These are phyloP conservation scores for Cinclus mexicanus DNA, from an alignment of 2,113 vertebrate genomes.

Conservation along the genomic window DNA sequence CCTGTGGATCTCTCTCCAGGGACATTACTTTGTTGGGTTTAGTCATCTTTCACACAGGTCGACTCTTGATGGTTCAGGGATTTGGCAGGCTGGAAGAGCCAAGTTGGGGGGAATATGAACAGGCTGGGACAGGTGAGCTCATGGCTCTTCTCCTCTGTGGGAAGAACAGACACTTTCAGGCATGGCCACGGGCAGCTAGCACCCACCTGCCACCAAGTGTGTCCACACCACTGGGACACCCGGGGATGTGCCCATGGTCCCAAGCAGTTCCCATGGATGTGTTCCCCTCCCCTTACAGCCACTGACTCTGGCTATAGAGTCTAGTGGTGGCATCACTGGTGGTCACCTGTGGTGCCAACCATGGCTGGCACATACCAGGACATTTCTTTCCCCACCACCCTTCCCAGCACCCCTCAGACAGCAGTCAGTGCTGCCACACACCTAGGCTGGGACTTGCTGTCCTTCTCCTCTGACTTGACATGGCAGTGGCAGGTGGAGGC, in stretches of 20 bases:
- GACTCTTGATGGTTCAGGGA: neutral
- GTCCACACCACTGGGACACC: neutral
- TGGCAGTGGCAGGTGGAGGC: slow-evolving; percentile 76
- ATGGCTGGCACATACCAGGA: neutral
- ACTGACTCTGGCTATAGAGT: neutral
- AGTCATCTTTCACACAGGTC: neutral
- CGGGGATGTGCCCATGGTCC: fast-evolving
- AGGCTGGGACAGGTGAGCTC: neutral
- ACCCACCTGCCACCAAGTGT: fast-evolving
- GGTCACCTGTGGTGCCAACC: neutral
- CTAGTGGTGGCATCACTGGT: neutral
- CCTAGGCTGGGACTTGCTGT: slow-evolving; percentile 3
- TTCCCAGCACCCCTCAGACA: slow-evolving; percentile 32
- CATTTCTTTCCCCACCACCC: neutral
- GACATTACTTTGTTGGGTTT: neutral
- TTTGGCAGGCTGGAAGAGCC: neutral
- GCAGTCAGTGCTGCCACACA: slow-evolving; percentile 36
- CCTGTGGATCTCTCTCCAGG: neutral
- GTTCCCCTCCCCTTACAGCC: neutral
- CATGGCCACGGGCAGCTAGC: fast-evolving
- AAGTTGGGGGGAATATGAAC: neutral
- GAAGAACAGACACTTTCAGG: slow-evolving; percentile 43
- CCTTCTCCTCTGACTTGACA: slow-evolving; percentile 59
- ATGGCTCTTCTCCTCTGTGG: slow-evolving; percentile 57
- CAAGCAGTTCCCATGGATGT: neutral